Evolutionary conservation across 1,140 invertebrate genomes (phyloP).

Genomic region (Chrysoperla carnea): DNA sequence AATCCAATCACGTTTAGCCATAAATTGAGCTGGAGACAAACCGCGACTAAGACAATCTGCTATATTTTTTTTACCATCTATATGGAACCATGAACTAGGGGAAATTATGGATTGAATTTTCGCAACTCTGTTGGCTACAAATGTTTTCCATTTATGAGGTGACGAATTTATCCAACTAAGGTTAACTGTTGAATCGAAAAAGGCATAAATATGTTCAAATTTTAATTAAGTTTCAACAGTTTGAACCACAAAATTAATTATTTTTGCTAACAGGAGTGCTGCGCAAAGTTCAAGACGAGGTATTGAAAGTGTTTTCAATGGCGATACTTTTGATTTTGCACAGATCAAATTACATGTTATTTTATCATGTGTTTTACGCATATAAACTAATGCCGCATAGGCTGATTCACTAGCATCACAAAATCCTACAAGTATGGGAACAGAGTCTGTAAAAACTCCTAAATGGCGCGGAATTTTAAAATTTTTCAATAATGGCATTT

Average conservation of each 20-base stretch:
- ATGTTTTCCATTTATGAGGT: constrained; percentile 8
- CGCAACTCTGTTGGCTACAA: constrained; percentile 14
- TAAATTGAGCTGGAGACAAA: constrained; percentile 9
- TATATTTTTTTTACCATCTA: constrained; percentile 19
- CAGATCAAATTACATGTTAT: no score
- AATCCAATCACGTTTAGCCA: constrained; percentile 14
- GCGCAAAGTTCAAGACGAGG: constrained; percentile 1
- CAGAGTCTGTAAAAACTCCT: no score
- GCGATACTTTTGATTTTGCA: background rate
- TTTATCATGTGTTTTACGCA: no score
- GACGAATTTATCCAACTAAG: constrained; percentile 12
- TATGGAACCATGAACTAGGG: constrained; percentile 12
- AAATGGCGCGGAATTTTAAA: no score
- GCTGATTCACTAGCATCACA: no score
- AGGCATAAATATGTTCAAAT: background rate
- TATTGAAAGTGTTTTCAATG: background rate
- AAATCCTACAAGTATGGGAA: no score
- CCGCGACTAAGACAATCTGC: constrained; percentile 21
- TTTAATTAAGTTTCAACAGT: background rate
- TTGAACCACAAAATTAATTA: constrained; percentile 1
- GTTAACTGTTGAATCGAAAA: constrained; percentile 6
- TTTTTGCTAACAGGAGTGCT: background rate
- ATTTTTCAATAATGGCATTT: no score
- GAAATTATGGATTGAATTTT: constrained; percentile 14
- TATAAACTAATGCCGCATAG: no score